Percentiles rank a stretch among this genome's conserved stretches.
Conservation (phyloP, 2,797 vertebrate genomes). For the Sebastes trivittatus region DNA sequence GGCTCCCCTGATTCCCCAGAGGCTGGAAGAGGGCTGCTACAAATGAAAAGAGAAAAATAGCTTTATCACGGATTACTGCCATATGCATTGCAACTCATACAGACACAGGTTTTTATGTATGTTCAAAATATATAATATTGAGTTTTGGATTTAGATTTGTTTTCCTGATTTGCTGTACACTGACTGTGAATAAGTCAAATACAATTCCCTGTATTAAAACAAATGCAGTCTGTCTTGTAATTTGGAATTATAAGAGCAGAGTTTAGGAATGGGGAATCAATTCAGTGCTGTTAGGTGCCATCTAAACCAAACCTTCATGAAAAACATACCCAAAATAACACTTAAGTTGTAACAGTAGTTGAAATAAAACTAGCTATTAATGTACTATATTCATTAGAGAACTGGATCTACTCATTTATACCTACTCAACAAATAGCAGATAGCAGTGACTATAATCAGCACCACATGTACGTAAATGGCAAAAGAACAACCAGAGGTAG, state of each 20-base stretch:
- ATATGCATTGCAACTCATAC: not conserved
- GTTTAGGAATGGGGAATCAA: not conserved
- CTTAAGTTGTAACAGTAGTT: too few relatives aligned
- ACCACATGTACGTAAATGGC: not conserved
- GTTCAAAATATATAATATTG: not conserved
- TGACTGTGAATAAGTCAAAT: not conserved
- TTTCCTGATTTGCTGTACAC: not conserved
- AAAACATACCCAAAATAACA: not conserved
- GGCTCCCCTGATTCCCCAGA: conserved; percentile 77
- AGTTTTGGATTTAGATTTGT: not conserved
- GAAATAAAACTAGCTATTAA: not conserved
- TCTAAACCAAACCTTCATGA: not conserved
- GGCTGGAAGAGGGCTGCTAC: conserved; percentile 47
- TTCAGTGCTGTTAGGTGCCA: not conserved
- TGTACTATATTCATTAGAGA: not conserved
- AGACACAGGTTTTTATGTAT: not conserved
- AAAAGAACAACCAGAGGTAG: not conserved
- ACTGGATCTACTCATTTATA: not conserved
- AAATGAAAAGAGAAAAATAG: not conserved
- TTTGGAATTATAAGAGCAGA: not conserved
- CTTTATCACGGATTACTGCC: not conserved
- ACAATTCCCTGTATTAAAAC: not conserved
- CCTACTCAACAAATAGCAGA: not conserved
- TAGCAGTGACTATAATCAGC: not conserved
- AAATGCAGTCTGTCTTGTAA: not conserved